Evolutionary conservation across 2,888 invertebrate species (phyloP).

Genomic region (Volucella inflata): DNA sequence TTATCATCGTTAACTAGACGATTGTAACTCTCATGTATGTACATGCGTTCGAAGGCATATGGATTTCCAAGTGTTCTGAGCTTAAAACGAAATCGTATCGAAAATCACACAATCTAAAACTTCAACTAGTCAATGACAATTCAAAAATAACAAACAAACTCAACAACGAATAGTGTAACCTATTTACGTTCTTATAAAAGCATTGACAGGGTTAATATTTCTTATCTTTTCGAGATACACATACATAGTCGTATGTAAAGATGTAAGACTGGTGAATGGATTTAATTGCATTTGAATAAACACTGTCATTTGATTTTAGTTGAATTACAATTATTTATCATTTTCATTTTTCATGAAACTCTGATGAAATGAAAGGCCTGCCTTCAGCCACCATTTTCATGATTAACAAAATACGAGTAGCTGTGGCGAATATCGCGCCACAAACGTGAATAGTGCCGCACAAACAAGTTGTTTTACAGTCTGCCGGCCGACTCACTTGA

Average conservation of each 20-base stretch:
- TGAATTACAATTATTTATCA: no score
- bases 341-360: no score
- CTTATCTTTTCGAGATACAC: constrained; percentile 6
- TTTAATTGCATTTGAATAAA: neutral
- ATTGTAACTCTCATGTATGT: neutral
- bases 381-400: no score
- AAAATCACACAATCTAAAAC: neutral
- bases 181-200: neutral
- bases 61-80: no score
- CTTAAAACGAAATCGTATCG: no score
- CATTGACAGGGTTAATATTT: constrained; percentile 3
- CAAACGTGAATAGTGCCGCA: no score
- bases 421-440: no score
- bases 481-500: no score
- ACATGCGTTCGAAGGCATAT: neutral
- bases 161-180: neutral
- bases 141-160: neutral
- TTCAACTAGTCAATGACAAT: constrained; percentile 7
- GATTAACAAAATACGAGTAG: no score
- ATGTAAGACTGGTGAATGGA: neutral
- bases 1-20: constrained; percentile 27
- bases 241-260: neutral
- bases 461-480: no score
- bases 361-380: no score
- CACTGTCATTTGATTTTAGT: neutral